Evolutionary conservation across 2,888 invertebrate genomes (phyloP).

Genomic region (Polietes domitor): DNA sequence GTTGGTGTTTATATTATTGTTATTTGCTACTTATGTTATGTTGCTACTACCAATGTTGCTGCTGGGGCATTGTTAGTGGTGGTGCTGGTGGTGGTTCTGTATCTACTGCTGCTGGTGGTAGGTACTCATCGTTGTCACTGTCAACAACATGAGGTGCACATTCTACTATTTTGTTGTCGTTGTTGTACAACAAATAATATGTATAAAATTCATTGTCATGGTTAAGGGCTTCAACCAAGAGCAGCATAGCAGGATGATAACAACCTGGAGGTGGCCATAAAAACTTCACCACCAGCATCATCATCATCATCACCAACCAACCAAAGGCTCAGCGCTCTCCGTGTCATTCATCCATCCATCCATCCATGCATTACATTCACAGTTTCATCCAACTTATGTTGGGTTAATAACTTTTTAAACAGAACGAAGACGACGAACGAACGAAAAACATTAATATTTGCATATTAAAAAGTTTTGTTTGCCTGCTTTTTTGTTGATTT

Average conservation of each 20-base stretch:
- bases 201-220: constrained; percentile 62
- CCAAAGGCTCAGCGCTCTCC: too few species aligned
- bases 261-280: constrained; percentile 22
- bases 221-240: constrained; percentile 56
- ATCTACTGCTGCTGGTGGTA: constrained; percentile 31
- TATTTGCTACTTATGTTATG: constrained; percentile 58
- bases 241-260: background rate
- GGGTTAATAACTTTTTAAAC: constrained; percentile 62
- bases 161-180: constrained; percentile 28
- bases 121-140: too few species aligned
- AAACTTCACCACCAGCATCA: background rate
- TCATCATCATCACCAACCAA: too few species aligned
- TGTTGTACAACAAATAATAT: constrained; percentile 62
- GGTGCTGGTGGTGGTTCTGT: background rate
- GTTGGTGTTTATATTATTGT: constrained; percentile 45
- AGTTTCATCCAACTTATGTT: constrained; percentile 31
- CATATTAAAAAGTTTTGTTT: constrained; percentile 66
- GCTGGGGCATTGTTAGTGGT: background rate
- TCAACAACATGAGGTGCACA: constrained; percentile 56
- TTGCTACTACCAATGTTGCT: constrained; percentile 41
- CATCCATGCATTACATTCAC: constrained; percentile 25
- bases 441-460: constrained; percentile 68
- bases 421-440: constrained; percentile 11
- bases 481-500: constrained; percentile 46
- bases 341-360: background rate